Evolutionary conservation across 2,113 vertebrate species (phyloP).

Genomic region (Cygnus buccinator): DNA sequence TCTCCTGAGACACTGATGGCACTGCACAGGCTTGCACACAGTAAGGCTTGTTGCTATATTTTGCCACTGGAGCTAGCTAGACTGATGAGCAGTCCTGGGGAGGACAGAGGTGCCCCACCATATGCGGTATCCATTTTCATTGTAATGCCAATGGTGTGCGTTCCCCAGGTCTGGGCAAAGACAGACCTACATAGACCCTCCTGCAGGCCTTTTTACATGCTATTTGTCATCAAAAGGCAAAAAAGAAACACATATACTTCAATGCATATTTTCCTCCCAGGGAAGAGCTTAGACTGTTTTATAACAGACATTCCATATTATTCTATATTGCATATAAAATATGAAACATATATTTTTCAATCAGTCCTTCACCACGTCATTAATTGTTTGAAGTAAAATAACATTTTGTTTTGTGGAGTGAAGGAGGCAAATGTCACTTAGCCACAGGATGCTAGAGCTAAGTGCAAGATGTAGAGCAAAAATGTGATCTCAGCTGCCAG

Average conservation of each 20-base stretch:
- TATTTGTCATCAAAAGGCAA: background rate
- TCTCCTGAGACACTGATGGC: rapidly evolving
- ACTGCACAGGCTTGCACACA: rapidly evolving
- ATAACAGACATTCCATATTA: background rate
- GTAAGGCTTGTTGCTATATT: rapidly evolving
- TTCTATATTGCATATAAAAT: background rate
- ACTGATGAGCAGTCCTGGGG: background rate
- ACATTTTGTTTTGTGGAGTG: slow-evolving; percentile 37
- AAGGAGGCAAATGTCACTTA: slow-evolving; percentile 52
- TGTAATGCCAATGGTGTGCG: rapidly evolving
- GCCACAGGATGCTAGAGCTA: slow-evolving; percentile 46
- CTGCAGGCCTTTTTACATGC: background rate
- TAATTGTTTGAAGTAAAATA: slow-evolving; percentile 40
- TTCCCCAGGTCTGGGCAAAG: background rate
- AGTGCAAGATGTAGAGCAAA: slow-evolving; percentile 36
- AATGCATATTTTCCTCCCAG: background rate
- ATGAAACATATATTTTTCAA: background rate
- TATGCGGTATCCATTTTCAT: rapidly evolving
- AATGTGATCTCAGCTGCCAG: slow-evolving; percentile 30
- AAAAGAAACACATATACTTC: background rate
- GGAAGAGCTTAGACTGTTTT: background rate
- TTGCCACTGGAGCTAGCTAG: rapidly evolving
- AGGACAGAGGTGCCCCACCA: rapidly evolving
- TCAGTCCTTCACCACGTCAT: background rate
- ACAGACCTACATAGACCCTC: background rate